These are phyloP conservation scores for Loripinus fragilis DNA, from an alignment of 2,888 invertebrate species.

Conservation along the genomic window DNA sequence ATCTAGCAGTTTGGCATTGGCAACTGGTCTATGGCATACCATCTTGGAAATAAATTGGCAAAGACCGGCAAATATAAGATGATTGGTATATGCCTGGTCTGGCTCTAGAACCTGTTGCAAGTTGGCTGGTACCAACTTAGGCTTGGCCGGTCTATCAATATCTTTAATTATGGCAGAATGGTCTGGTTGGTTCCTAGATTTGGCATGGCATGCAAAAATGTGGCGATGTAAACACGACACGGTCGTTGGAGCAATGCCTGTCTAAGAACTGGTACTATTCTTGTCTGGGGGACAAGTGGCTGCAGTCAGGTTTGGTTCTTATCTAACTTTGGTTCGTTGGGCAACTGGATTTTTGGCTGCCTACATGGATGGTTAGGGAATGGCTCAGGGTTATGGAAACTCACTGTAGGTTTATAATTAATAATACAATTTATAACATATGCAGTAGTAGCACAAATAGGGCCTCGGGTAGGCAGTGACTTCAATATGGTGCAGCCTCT, in stretches of 20 bases:
- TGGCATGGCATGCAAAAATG: conserved; percentile 19
- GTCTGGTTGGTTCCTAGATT: not conserved
- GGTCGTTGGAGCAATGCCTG: conserved; percentile 12
- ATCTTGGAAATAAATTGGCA: conserved; percentile 7
- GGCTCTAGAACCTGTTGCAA: not conserved
- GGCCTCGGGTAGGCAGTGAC: no score
- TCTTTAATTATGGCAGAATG: conserved; percentile 10
- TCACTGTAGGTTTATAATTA: conserved; percentile 20
- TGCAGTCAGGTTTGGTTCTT: not conserved
- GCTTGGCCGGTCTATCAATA: not conserved
- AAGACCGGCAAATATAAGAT: conserved; percentile 1
- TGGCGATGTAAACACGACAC: not conserved
- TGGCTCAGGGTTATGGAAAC: not conserved
- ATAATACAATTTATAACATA: conserved; percentile 4
- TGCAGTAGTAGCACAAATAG: no score
- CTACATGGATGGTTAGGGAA: conserved; percentile 10
- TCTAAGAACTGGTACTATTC: not conserved
- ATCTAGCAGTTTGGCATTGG: conserved; percentile 18
- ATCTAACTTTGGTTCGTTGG: conserved; percentile 7
- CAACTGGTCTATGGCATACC: conserved; percentile 14
- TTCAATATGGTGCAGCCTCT: no score
- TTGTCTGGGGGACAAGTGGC: not conserved
- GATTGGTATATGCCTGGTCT: not conserved
- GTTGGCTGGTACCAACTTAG: conserved; percentile 16
- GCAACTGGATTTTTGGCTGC: conserved; percentile 12